Evolutionary conservation across 2,113 vertebrate species (phyloP), one percentile per base, ranked within the genome.

Genomic region (Eretmodus cyanostictus): DNA sequence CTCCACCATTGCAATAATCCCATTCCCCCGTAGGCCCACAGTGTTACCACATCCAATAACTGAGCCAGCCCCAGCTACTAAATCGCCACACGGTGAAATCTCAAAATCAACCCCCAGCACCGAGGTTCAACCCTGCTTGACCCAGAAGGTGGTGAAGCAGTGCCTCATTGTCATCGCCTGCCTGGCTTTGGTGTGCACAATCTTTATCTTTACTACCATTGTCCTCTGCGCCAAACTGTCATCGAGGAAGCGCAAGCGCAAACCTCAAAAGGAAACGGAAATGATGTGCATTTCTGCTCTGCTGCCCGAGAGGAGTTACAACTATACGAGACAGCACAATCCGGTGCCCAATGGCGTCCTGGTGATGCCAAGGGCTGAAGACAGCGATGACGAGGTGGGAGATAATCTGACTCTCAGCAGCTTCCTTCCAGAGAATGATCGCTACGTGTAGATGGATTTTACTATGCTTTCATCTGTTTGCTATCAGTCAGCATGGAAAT

Each of bases 201-300:
- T 93, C 93, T 98, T 99, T 94, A 95, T 98, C 2, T 89, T 97
- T 45, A 90, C 94, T 66, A 97, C 98, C 0, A 95, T 96, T 8
- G 87, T 97, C 63, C 95, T 99, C 81, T 98, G 95, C 0, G 5
- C 92, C 66, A 96, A 96, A 91, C 96, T 98, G 4, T 97, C 97
- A 3, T 2, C 89, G 76, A 94, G 22, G 93, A 96, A 94, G 89
- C 95, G 94, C 90, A 63, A 86, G 0, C 11, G 90, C 4, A 95
- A 19, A 3, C 19, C 42, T 17, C 38, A 9, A 5, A 91, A 87
- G 19, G 95, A 7, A 54, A 98, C 97, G 0, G 98, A 99, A 96
- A 97, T 98, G 98, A 95, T 97, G 80, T 98, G 98, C 49, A 98
- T 98, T 93, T 98, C 98, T 0, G 71, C 97, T 7, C 94, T 99